A percentile compares a stretch with the other conserved stretches of the same genome.
Evolutionary conservation across 1,140 invertebrate genomes (phyloP).

Genomic region (Aphaenogaster floridana): DNA sequence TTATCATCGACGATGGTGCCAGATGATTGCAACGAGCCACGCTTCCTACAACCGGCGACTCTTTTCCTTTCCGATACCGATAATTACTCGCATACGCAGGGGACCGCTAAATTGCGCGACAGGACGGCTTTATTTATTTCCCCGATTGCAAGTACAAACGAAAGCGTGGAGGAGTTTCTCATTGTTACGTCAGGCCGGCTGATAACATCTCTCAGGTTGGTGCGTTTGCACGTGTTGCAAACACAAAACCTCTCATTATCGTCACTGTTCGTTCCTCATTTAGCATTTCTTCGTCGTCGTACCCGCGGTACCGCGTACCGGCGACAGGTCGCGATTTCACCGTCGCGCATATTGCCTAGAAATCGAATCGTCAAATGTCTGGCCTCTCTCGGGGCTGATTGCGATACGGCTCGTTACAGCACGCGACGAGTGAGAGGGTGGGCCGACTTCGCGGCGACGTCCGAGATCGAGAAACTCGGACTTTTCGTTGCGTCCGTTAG

Average conservation of each 20-base stretch:
- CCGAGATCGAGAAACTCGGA: background rate
- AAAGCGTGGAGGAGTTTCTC: constrained; percentile 84
- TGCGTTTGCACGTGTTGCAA: constrained; percentile 79
- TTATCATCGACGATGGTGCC: background rate
- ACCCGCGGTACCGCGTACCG: background rate
- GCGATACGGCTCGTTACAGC: constrained; percentile 48
- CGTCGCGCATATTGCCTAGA: constrained; percentile 41
- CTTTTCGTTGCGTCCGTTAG: background rate
- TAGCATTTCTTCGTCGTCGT: constrained; percentile 71
- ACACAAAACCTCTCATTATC: constrained; percentile 81
- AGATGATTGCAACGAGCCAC: background rate
- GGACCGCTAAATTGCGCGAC: constrained; percentile 58
- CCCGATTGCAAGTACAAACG: constrained; percentile 82
- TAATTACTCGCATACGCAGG: constrained; percentile 1
- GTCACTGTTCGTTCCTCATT: constrained; percentile 75
- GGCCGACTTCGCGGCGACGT: background rate
- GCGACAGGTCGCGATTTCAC: constrained; percentile 70
- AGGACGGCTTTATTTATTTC: constrained; percentile 71
- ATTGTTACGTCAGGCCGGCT: constrained; percentile 84
- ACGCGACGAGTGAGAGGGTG: background rate
- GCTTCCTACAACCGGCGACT: background rate
- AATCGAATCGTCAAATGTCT: constrained; percentile 64
- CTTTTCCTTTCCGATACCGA: constrained; percentile 22
- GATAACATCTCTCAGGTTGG: constrained; percentile 81
- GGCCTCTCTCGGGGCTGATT: constrained; percentile 28